Percentiles rank a stretch among this genome's conserved stretches.
Conservation (phyloP, 2,113 vertebrate species). For the Meriones unguiculatus region DNA sequence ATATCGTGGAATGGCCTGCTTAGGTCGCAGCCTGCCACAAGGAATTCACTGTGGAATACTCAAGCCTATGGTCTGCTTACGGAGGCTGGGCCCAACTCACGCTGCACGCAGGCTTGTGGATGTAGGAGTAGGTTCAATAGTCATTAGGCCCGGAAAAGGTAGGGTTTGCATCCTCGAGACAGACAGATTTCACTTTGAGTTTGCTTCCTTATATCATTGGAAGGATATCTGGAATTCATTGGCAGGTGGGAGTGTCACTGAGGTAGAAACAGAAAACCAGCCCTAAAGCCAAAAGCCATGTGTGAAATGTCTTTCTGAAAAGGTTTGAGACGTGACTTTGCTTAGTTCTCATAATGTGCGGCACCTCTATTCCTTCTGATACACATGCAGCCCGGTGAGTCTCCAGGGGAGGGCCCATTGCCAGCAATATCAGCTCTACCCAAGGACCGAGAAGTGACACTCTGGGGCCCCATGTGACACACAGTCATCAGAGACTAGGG, state of each 20-base stretch:
- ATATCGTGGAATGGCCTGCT: background rate
- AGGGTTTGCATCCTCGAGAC: conserved; percentile 42
- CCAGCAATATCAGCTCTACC: background rate
- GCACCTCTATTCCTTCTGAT: background rate
- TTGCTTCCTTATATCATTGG: conserved; percentile 59
- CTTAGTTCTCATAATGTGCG: background rate
- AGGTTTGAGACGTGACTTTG: background rate
- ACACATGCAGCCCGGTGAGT: background rate
- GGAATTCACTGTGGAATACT: background rate
- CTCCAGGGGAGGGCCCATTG: rapidly evolving
- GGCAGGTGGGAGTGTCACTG: background rate
- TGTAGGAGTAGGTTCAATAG: conserved; percentile 70
- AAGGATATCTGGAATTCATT: background rate
- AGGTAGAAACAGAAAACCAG: conserved; percentile 2
- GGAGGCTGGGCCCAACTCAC: conserved; percentile 60
- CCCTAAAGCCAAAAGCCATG: background rate
- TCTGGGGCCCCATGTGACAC: background rate
- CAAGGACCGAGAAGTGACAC: background rate
- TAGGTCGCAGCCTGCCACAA: background rate
- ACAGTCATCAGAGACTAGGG: background rate
- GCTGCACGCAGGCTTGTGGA: conserved; percentile 46
- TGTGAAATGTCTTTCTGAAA: background rate
- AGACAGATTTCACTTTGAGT: conserved; percentile 52
- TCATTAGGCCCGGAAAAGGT: conserved; percentile 63
- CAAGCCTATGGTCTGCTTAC: conserved; percentile 29